Conservation (phyloP, 2,888 invertebrate genomes). For the Buathra laborator region DNA sequence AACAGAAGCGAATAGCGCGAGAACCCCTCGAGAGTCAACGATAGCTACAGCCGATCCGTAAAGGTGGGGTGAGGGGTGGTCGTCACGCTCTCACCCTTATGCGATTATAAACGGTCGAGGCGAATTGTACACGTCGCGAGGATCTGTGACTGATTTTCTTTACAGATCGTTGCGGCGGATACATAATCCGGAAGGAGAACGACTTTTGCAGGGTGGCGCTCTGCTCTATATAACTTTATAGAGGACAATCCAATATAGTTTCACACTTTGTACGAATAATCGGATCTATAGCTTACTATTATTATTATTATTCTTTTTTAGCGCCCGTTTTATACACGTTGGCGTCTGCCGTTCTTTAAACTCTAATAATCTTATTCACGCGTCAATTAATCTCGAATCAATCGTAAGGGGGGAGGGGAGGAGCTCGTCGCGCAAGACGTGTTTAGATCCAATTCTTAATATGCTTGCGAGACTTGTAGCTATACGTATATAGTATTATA, state of each 20-base stretch:
- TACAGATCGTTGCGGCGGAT: constrained; percentile 46
- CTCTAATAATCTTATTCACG: constrained; percentile 49
- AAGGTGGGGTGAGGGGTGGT: not conserved
- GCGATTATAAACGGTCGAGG: constrained; percentile 43
- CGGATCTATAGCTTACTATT: not conserved
- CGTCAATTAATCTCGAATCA: constrained; percentile 51
- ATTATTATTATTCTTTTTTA: not conserved
- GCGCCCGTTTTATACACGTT: not conserved
- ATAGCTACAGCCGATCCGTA: constrained; percentile 19
- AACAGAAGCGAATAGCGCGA: constrained; percentile 23
- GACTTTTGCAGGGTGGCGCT: not conserved
- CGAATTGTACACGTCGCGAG: constrained; percentile 22
- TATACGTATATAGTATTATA: not conserved
- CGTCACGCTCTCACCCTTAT: constrained; percentile 37
- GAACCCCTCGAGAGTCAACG: constrained; percentile 53
- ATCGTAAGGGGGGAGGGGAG: constrained; percentile 3
- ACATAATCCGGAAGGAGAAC: not conserved
- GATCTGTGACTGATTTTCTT: constrained; percentile 57
- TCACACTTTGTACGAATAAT: not conserved
- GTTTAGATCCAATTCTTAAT: constrained; percentile 60
- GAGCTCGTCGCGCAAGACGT: constrained; percentile 57
- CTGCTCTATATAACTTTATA: not conserved
- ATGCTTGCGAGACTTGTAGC: not conserved
- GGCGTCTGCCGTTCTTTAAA: constrained; percentile 33
- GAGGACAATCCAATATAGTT: not conserved